Evolutionary conservation across 2,113 vertebrate genomes (phyloP).

Genomic region (Percina caprodes): DNA sequence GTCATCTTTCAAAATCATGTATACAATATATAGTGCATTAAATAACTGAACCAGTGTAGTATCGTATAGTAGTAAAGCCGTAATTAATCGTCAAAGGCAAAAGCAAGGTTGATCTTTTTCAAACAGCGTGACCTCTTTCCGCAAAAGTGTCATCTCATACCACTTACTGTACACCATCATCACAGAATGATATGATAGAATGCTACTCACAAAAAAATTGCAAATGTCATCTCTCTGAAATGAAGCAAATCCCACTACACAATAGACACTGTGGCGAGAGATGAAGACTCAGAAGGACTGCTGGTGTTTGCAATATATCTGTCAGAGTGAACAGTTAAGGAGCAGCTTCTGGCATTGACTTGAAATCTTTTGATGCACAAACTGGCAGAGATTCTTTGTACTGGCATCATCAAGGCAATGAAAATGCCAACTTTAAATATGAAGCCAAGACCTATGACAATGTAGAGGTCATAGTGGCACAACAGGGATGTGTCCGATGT

Average conservation of each 20-base stretch:
- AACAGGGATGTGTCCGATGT: neutral
- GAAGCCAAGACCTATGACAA: neutral
- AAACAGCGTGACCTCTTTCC: conserved; percentile 37
- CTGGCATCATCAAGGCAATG: conserved; percentile 8
- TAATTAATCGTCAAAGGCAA: conserved; percentile 3
- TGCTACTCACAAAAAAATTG: conserved; percentile 49
- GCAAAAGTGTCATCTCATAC: conserved; percentile 23
- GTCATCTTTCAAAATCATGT: neutral
- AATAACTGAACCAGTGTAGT: conserved; percentile 3
- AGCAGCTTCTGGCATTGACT: conserved; percentile 3
- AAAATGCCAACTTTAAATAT: conserved; percentile 21
- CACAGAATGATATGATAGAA: conserved; percentile 32
- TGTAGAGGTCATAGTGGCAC: neutral
- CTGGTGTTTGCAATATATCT: conserved; percentile 40
- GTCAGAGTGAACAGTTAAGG: conserved; percentile 23
- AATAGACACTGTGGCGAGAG: conserved; percentile 30
- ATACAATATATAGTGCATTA: neutral
- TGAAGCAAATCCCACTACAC: conserved; percentile 41
- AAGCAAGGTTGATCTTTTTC: conserved; percentile 33
- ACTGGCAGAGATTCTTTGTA: conserved; percentile 19
- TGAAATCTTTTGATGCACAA: conserved; percentile 31
- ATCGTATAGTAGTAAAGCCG: neutral
- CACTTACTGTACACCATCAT: conserved; percentile 35
- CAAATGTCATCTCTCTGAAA: conserved; percentile 47
- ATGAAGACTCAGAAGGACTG: conserved; percentile 35